These are phyloP conservation scores for Nerophis lumbriciformis DNA, from an alignment of 2,113 vertebrate species.

Conservation along the genomic window DNA sequence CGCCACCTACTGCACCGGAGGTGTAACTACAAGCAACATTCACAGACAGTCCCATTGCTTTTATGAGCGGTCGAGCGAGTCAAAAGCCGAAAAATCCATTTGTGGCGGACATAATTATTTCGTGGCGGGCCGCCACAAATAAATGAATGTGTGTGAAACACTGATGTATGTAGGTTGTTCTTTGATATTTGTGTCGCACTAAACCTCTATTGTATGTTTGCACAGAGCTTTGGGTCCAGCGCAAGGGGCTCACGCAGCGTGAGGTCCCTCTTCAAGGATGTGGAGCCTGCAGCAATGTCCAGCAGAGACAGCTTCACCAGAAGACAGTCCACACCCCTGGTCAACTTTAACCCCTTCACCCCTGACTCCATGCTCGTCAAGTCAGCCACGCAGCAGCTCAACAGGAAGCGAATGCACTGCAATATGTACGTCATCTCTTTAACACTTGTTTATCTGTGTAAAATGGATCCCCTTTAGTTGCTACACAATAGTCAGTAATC, in stretches of 20 bases:
- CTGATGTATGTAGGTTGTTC: neutral
- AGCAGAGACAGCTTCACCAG: constrained; percentile 11
- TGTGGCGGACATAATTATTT: no score
- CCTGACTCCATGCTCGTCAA: constrained; percentile 90
- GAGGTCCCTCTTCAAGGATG: constrained; percentile 85
- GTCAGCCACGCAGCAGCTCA: constrained; percentile 78
- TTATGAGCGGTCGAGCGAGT: no score
- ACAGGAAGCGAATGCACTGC: constrained; percentile 88
- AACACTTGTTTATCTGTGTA: no score
- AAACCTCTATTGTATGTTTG: neutral
- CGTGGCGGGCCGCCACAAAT: no score
- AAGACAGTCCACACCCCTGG: constrained; percentile 80
- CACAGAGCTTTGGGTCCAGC: constrained; percentile 88
- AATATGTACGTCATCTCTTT: constrained; percentile 79
- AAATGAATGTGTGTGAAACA: no score
- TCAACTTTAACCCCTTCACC: constrained; percentile 98
- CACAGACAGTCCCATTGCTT: no score
- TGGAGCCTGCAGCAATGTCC: constrained; percentile 73
- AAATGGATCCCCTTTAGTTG: neutral
- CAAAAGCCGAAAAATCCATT: no score
- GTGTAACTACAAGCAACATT: no score
- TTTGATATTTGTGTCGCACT: neutral
- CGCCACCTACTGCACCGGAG: no score
- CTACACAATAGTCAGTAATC: no score
- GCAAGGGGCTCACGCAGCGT: constrained; percentile 82